These are phyloP conservation scores for Drosophila ochracea DNA, from an alignment of 2,888 invertebrate species.

Conservation along the genomic window DNA sequence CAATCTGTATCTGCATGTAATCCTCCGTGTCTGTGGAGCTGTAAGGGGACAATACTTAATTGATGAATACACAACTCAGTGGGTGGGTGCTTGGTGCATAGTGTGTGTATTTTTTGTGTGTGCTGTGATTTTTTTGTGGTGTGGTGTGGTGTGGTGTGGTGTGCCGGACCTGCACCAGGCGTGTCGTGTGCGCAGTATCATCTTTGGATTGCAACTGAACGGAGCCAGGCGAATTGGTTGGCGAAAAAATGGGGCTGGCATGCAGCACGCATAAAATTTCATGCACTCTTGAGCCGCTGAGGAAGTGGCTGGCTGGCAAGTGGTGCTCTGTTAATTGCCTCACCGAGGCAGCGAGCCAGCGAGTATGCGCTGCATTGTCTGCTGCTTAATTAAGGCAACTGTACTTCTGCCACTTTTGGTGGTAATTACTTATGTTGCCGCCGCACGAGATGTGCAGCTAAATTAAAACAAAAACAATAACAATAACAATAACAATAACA, in stretches of 20 bases:
- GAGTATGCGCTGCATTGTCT: constrained; percentile 29
- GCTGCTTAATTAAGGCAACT: constrained; percentile 70
- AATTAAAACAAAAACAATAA: constrained; percentile 41
- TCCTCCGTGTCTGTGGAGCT: constrained; percentile 85
- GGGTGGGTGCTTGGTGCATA: neutral
- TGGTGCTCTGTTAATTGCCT: constrained; percentile 58
- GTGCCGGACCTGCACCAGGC: constrained; percentile 78
- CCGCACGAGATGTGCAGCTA: constrained; percentile 68
- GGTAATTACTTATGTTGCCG: constrained; percentile 66
- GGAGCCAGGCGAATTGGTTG: constrained; percentile 18
- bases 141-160: neutral
- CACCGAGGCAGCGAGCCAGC: constrained; percentile 16
- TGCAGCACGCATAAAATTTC: constrained; percentile 81
- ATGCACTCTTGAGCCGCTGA: constrained; percentile 74
- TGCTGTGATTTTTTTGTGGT: neutral
- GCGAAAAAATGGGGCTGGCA: constrained; percentile 44
- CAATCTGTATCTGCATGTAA: constrained; percentile 87
- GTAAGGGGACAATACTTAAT: constrained; percentile 1
- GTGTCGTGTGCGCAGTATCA: constrained; percentile 82
- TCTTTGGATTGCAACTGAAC: constrained; percentile 80
- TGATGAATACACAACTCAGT: neutral
- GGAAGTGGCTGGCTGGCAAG: constrained; percentile 46
- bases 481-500: neutral
- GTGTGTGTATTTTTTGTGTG: neutral
- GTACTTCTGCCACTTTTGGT: constrained; percentile 64